Percentiles rank a stretch among this genome's conserved stretches.
phyloP scores from a whole-genome alignment of 2,888 invertebrate species.

The Pristionchus exspectatus region DNA sequence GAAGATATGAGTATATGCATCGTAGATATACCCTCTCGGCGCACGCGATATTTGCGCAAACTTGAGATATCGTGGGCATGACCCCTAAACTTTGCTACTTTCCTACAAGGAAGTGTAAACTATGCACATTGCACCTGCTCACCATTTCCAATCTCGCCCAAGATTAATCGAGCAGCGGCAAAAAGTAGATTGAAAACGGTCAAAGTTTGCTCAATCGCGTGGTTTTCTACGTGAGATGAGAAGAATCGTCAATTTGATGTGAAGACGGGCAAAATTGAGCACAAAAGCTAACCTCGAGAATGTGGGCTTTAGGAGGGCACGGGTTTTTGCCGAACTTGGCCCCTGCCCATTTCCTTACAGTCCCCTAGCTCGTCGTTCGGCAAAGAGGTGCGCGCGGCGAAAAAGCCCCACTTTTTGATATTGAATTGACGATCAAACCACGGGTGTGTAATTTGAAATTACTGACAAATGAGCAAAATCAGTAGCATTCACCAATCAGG shows the following conservation, averaged over 20 bases:
- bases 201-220: neutral
- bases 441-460: too few species aligned
- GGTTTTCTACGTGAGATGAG: neutral
- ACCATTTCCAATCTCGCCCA: neutral
- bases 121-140: neutral
- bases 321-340: conserved; percentile 36
- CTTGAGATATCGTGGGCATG: neutral
- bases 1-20: neutral
- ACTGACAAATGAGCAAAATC: too few species aligned
- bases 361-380: neutral
- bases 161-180: neutral
- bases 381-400: neutral
- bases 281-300: neutral
- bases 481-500: too few species aligned
- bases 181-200: neutral
- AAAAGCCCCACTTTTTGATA: neutral
- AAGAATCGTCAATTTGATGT: neutral
- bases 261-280: neutral
- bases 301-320: neutral
- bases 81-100: neutral
- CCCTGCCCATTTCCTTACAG: neutral
- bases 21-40: neutral
- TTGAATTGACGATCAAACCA: too few species aligned
- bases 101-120: neutral
- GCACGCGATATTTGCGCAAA: neutral